Evolutionary conservation across 2,113 vertebrate species (phyloP).

Genomic region (Otus sunia): DNA sequence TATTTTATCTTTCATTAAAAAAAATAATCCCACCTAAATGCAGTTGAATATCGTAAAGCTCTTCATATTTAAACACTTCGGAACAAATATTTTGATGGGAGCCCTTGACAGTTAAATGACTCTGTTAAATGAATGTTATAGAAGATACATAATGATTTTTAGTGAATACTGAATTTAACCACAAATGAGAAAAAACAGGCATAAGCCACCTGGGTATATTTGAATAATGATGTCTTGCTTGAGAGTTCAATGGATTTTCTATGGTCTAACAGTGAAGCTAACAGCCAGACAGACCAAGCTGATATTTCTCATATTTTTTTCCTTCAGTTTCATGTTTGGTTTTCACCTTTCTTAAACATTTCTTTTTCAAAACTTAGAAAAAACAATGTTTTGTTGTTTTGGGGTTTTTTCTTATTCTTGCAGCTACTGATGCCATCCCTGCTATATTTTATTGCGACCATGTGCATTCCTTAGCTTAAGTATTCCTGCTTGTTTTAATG

Average conservation of each 20-base stretch:
- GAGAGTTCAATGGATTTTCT: constrained; percentile 36
- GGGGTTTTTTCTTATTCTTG: background rate
- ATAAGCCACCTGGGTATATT: constrained; percentile 8
- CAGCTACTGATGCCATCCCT: background rate
- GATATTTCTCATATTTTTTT: background rate
- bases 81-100: constrained; percentile 69
- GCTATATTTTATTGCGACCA: background rate
- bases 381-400: background rate
- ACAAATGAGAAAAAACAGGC: constrained; percentile 54
- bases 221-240: constrained; percentile 54
- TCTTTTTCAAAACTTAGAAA: background rate
- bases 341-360: background rate
- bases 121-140: constrained; percentile 65
- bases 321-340: background rate
- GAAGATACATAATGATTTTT: constrained; percentile 65
- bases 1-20: constrained; percentile 55
- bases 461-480: background rate
- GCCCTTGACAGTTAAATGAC: constrained; percentile 65
- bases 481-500: background rate
- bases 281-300: background rate
- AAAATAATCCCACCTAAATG: constrained; percentile 56
- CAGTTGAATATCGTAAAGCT: constrained; percentile 52
- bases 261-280: constrained; percentile 33
- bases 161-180: constrained; percentile 69
- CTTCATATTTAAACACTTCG: constrained; percentile 64